Evolutionary conservation across 2,888 invertebrate genomes (phyloP).

Genomic region (Camptogramma bilineatum): DNA sequence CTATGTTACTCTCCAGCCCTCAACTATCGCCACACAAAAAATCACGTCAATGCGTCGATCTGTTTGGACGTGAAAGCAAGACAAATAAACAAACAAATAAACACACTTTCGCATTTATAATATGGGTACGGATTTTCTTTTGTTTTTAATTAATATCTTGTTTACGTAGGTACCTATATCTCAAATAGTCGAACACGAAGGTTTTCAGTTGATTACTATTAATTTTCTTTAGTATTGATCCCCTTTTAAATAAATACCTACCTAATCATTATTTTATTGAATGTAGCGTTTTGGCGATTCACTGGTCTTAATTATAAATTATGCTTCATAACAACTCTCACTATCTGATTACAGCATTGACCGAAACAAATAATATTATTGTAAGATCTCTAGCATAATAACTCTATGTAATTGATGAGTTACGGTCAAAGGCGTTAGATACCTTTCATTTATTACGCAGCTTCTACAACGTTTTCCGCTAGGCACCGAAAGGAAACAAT

Average conservation of each 20-base stretch:
- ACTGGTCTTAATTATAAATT: constrained; percentile 9
- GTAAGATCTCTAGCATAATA: constrained; percentile 20
- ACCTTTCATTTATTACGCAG: constrained; percentile 37
- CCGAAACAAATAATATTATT: constrained; percentile 36
- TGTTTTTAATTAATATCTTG: too few species aligned
- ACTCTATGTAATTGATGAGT: constrained; percentile 37
- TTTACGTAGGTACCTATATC: neutral
- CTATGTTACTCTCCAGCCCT: too few species aligned
- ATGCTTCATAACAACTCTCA: constrained; percentile 28
- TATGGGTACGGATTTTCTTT: too few species aligned
- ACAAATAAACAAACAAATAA: too few species aligned
- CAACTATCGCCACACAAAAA: too few species aligned
- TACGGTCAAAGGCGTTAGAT: constrained; percentile 33
- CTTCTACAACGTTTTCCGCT: constrained; percentile 18
- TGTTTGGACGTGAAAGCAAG: too few species aligned
- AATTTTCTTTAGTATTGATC: neutral
- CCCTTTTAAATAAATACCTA: neutral
- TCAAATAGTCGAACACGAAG: too few species aligned
- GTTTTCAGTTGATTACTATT: neutral
- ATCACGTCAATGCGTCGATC: too few species aligned
- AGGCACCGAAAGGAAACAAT: neutral
- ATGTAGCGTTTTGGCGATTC: neutral
- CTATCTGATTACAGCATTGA: constrained; percentile 37
- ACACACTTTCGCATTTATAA: too few species aligned
- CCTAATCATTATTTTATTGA: too few species aligned